Conservation (phyloP, 2,797 vertebrate species). For the Pteropus rufus region DNA sequence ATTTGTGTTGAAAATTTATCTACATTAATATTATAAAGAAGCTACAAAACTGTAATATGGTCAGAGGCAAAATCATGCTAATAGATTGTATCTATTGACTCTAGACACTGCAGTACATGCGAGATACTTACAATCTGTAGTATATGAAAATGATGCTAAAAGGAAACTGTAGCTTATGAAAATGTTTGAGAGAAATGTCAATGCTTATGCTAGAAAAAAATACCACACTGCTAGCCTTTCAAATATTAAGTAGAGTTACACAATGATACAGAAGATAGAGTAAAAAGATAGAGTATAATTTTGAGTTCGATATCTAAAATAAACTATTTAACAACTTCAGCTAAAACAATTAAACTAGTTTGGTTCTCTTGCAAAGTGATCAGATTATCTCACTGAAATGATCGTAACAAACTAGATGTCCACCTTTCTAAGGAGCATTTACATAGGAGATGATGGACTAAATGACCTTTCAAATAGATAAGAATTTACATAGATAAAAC, state of each 20-base stretch:
- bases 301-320: background rate
- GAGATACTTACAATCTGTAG: background rate
- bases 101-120: background rate
- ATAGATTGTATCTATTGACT: background rate
- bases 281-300: conserved; percentile 9
- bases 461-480: background rate
- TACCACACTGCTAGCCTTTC: background rate
- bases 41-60: background rate
- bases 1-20: background rate
- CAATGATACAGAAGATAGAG: background rate
- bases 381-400: background rate
- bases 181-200: background rate
- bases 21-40: background rate
- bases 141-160: conserved; percentile 8
- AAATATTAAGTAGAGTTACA: conserved; percentile 18
- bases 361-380: background rate
- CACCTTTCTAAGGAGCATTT: background rate
- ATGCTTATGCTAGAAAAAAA: background rate
- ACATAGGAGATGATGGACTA: background rate
- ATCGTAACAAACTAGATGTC: background rate
- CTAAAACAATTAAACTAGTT: background rate
- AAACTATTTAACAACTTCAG: background rate
- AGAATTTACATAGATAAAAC: conserved; percentile 5
- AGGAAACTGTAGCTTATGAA: background rate
- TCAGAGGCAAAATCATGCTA: background rate